phyloP scores from a whole-genome alignment of 2,113 vertebrate genomes.

The Lota lota region DNA sequence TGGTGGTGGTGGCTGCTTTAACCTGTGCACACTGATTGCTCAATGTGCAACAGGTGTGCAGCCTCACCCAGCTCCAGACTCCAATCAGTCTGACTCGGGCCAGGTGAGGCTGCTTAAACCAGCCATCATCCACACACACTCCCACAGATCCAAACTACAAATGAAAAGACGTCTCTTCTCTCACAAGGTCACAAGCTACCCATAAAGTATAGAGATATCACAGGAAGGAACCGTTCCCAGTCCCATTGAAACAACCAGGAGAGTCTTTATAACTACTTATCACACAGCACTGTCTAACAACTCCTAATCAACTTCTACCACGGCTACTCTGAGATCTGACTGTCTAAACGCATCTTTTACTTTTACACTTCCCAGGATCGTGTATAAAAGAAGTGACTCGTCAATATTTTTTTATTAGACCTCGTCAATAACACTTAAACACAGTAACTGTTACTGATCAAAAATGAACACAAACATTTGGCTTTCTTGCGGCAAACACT shows the following conservation, averaged over 20 bases:
- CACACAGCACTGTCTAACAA: background rate
- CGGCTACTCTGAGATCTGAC: slow-evolving; percentile 34
- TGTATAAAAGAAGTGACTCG: slow-evolving; percentile 35
- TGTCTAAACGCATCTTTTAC: slow-evolving; percentile 47
- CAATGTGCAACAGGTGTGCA: no score
- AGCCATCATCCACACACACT: no score
- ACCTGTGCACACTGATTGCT: no score
- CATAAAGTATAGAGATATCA: background rate
- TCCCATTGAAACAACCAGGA: background rate
- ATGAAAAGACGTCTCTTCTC: slow-evolving; percentile 3
- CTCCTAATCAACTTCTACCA: slow-evolving; percentile 33
- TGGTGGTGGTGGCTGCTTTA: no score
- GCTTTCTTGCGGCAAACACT: slow-evolving; percentile 46
- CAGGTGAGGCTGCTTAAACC: no score
- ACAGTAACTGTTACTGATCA: slow-evolving; percentile 43
- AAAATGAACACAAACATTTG: slow-evolving; percentile 48
- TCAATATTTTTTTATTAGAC: no score
- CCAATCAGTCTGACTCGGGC: no score
- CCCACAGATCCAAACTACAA: slow-evolving; percentile 21
- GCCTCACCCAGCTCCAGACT: no score
- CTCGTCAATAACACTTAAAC: slow-evolving; percentile 36
- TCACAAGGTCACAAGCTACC: background rate
- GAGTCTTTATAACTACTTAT: slow-evolving; percentile 20
- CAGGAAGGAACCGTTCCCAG: no score
- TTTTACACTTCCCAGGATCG: slow-evolving; percentile 41